These are phyloP conservation scores for Pteronura brasiliensis DNA, from an alignment of 2,113 vertebrate species.

Conservation along the genomic window DNA sequence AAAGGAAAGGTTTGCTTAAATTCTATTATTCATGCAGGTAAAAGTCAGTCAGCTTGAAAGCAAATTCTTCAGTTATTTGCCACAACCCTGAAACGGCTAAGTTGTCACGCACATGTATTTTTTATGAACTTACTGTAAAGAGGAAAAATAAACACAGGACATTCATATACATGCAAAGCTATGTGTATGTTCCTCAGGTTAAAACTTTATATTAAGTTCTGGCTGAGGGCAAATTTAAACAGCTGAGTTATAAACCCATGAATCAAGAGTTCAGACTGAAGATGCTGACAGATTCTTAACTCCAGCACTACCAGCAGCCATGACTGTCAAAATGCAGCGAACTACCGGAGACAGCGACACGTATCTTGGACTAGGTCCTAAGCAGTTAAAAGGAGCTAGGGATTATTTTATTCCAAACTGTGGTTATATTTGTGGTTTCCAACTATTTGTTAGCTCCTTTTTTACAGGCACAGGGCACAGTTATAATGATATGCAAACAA, in stretches of 20 bases:
- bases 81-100: neutral
- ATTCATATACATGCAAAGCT: neutral
- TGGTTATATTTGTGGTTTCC: constrained; percentile 45
- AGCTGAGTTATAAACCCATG: constrained; percentile 40
- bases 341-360: neutral
- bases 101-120: neutral
- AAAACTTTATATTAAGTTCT: constrained; percentile 53
- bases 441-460: constrained; percentile 39
- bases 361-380: neutral
- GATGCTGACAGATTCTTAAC: constrained; percentile 13
- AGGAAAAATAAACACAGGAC: neutral
- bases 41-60: neutral
- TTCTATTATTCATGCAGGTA: neutral
- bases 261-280: constrained; percentile 44
- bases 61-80: neutral
- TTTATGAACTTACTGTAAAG: constrained; percentile 15
- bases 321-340: neutral
- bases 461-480: neutral
- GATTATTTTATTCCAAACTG: constrained; percentile 30
- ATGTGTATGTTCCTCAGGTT: neutral
- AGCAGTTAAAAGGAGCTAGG: constrained; percentile 21
- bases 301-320: neutral
- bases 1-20: neutral
- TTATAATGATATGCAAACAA: constrained; percentile 62
- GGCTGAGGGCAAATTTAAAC: constrained; percentile 33